Conservation (phyloP, 2,797 vertebrate species). For the Balearica regulorum region DNA sequence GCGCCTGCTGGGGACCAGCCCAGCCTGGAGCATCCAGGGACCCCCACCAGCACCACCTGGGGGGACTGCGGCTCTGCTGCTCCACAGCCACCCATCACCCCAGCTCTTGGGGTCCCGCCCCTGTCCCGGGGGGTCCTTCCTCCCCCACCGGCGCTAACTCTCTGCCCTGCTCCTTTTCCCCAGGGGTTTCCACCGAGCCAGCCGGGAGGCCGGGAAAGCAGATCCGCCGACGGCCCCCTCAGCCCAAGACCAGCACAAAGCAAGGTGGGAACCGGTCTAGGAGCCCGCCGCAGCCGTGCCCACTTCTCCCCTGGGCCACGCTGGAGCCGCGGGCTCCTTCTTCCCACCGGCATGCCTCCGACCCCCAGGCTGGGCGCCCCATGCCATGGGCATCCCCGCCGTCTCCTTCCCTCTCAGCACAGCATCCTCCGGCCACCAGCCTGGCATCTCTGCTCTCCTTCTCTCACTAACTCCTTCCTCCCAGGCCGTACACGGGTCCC, state of each 20-base stretch:
- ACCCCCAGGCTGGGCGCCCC: background rate
- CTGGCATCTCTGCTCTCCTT: slow-evolving; percentile 19
- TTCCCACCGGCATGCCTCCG: slow-evolving; percentile 39
- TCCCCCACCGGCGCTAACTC: slow-evolving; percentile 24
- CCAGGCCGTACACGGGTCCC: background rate
- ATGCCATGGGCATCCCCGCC: background rate
- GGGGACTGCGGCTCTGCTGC: background rate
- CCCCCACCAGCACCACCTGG: too few relatives aligned
- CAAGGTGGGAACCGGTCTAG: slow-evolving; percentile 88
- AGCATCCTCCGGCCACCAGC: slow-evolving; percentile 1
- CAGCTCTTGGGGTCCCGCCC: background rate
- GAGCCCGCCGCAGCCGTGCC: slow-evolving; percentile 61
- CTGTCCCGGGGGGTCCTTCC: background rate
- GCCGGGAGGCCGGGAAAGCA: slow-evolving; percentile 90
- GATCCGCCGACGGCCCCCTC: slow-evolving; percentile 85
- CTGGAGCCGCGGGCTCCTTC: background rate
- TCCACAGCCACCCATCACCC: background rate
- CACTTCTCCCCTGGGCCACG: background rate
- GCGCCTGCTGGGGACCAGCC: background rate
- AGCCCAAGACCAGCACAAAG: slow-evolving; percentile 86
- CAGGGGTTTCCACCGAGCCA: slow-evolving; percentile 79
- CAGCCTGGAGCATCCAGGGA: background rate
- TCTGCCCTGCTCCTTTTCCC: slow-evolving; percentile 76
- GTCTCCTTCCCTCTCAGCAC: background rate
- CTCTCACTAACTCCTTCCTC: slow-evolving; percentile 56